These are phyloP conservation scores for Menidia menidia DNA, from an alignment of 2,797 vertebrate species.

Conservation along the genomic window DNA sequence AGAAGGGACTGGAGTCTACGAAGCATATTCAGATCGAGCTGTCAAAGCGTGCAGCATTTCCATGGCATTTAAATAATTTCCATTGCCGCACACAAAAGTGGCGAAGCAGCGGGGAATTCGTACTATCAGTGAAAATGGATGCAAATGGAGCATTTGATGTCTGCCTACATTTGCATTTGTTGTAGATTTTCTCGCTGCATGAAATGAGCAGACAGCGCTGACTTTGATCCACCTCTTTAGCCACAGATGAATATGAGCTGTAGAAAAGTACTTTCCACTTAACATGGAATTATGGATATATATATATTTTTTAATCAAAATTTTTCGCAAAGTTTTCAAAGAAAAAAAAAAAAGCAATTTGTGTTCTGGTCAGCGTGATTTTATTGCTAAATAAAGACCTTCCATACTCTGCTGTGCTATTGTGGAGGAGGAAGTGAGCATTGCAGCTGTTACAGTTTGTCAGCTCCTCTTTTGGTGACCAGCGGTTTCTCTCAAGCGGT, in stretches of 20 bases:
- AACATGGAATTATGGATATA: slow-evolving; percentile 18
- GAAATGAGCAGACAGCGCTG: slow-evolving; percentile 10
- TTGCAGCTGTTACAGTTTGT: slow-evolving; percentile 52
- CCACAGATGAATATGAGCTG: slow-evolving; percentile 5
- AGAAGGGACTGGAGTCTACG: slow-evolving; percentile 23
- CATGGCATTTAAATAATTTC: slow-evolving; percentile 66
- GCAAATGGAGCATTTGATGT: slow-evolving; percentile 37
- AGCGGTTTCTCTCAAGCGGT: slow-evolving; percentile 21
- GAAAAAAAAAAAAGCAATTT: slow-evolving; percentile 2
- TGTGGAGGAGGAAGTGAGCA: slow-evolving; percentile 61
- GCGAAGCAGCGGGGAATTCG: slow-evolving; percentile 38
- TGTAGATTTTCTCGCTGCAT: slow-evolving; percentile 12
- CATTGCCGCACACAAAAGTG: slow-evolving; percentile 31
- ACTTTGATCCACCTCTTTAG: slow-evolving; percentile 5
- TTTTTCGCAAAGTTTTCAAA: slow-evolving; percentile 1
- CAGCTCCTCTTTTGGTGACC: slow-evolving; percentile 32
- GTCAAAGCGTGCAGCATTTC: slow-evolving; percentile 48
- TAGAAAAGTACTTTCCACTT: slow-evolving; percentile 19
- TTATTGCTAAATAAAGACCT: slow-evolving; percentile 68
- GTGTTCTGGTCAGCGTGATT: slow-evolving; percentile 40
- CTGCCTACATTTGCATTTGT: slow-evolving; percentile 38
- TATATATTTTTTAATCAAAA: slow-evolving; percentile 20
- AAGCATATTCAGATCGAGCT: slow-evolving; percentile 28
- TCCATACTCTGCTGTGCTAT: slow-evolving; percentile 45
- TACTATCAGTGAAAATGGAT: slow-evolving; percentile 40